Percentiles rank a stretch among this genome's conserved stretches.
Conservation (phyloP, 2,113 vertebrate species). For the Chunga burmeisteri region DNA sequence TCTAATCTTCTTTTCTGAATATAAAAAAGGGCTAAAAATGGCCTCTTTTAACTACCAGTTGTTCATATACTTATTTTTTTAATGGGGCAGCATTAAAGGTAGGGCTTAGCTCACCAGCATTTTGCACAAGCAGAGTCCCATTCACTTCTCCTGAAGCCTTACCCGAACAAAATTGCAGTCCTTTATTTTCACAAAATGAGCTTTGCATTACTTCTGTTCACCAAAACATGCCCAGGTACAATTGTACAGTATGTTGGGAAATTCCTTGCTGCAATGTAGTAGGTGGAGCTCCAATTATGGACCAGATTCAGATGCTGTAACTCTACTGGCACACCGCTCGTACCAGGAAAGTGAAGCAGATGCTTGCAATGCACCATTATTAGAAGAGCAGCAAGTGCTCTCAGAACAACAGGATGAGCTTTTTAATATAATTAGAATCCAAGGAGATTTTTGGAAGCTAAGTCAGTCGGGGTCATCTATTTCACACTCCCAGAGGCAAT, state of each 20-base stretch:
- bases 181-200: neutral
- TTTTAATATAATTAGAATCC: neutral
- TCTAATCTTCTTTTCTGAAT: constrained; percentile 5
- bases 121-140: neutral
- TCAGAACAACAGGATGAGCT: neutral
- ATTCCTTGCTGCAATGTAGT: constrained; percentile 44
- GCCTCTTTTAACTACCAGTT: neutral
- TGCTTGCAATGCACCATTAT: neutral
- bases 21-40: neutral
- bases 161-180: neutral
- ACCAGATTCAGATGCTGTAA: neutral
- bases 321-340: neutral
- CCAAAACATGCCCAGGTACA: neutral
- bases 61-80: neutral
- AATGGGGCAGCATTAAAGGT: neutral
- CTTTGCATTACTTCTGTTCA: neutral
- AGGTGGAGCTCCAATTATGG: constrained; percentile 20
- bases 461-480: neutral
- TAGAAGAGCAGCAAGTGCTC: neutral
- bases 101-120: neutral
- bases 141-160: neutral
- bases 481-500: neutral
- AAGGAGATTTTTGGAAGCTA: neutral
- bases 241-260: neutral
- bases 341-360: neutral